Evolutionary conservation across 92 coral and sea anemone species (phyloP), one percentile per base, ranked within the genome.

Genomic region (Actinernus sp.): DNA sequence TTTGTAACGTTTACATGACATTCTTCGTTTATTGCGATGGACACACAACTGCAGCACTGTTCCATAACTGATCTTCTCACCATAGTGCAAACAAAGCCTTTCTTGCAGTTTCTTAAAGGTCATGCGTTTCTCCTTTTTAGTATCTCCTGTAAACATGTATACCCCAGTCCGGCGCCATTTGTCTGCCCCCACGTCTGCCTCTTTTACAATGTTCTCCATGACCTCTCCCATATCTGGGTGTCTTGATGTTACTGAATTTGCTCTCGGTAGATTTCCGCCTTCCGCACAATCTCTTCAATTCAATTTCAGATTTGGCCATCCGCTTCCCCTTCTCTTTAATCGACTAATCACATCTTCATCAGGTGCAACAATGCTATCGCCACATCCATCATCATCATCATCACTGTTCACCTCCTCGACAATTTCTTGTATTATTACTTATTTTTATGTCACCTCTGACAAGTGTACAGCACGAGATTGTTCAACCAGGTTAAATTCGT

Each of bases 161-260:
- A 80, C 69, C 1, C 81, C 81, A 29, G 67, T 80, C 59, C 74
- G 20, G 27, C 81, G 80, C 87, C 87, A 71, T 19, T 80, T 71
- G 49, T 71, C 74, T 16, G 81, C 87, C 0, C 81, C 87, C 38
- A 80, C 47, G 32, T 71, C 74, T 61, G 75, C 74, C 30, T 71
- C 81, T 40, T 25, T 45, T 18, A 80, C 81, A 55, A 63, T 71
- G 26, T 81, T 37, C 38, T 81, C 87, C 36, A 72, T 81, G 14
- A 53, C 59, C 65, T 78, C 78, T 48, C 85, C 85, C 18, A 78
- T 78, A 52, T 78, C 78, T 49, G 85, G 78, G 41, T 78, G 65
- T 27, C 79, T 25, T 51, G 55, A 3, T 28, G 37, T 48, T 13
- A 67, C 47, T 34, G 85, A 47, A 16, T 48, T 37, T 32, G 71